These are phyloP conservation scores for Myotis davidii DNA, from an alignment of 2,113 vertebrate species.

Conservation along the genomic window DNA sequence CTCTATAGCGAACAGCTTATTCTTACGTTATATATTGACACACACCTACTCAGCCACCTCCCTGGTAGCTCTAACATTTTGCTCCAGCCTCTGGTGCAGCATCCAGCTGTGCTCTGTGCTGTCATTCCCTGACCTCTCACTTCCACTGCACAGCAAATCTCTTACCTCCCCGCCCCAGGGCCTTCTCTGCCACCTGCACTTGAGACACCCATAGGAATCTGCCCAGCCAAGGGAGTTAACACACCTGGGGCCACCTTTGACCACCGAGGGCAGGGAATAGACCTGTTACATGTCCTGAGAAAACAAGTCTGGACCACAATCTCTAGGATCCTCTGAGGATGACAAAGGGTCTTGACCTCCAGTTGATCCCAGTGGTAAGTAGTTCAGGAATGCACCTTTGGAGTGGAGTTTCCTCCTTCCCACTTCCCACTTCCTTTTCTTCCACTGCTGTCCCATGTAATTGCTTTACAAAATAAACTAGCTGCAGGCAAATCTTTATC, in stretches of 20 bases:
- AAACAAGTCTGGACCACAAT: background rate
- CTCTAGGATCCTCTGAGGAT: background rate
- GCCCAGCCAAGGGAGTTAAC: background rate
- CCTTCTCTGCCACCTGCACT: background rate
- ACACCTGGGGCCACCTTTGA: background rate
- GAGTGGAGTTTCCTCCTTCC: background rate
- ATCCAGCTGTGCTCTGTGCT: background rate
- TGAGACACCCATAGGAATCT: background rate
- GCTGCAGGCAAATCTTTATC: background rate
- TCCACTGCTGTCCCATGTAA: background rate
- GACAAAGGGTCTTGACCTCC: background rate
- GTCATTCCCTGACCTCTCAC: background rate
- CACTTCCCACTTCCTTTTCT: background rate
- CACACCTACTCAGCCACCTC: background rate
- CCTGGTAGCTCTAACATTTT: background rate
- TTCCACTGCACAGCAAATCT: background rate
- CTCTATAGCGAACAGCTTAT: background rate
- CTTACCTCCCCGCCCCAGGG: background rate
- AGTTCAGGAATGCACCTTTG: background rate
- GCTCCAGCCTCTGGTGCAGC: background rate
- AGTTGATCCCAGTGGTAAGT: background rate
- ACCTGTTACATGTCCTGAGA: background rate
- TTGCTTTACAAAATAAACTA: background rate
- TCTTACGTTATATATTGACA: background rate
- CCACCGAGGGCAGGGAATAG: background rate